Conservation (phyloP, 2,113 vertebrate genomes). For the Cavia aperea region DNA sequence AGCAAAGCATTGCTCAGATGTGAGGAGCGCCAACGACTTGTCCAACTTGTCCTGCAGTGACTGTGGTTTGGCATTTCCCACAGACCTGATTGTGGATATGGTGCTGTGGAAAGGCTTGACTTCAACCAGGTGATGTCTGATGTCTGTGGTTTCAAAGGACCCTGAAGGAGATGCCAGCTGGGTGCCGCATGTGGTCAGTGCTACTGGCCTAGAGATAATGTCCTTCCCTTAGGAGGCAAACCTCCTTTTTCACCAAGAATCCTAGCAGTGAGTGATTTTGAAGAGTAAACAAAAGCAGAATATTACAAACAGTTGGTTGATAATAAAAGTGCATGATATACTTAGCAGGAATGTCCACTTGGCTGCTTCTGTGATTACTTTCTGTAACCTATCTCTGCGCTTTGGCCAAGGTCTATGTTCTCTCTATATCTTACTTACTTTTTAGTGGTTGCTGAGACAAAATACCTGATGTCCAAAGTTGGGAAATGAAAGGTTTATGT, state of each 20-base stretch:
- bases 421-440: background rate
- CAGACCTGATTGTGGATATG: background rate
- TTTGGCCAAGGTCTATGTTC: background rate
- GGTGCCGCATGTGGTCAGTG: background rate
- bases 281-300: background rate
- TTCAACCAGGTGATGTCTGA: background rate
- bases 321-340: background rate
- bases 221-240: background rate
- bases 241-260: background rate
- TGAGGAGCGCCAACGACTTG: background rate
- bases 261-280: background rate
- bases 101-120: background rate
- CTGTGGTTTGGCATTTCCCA: background rate
- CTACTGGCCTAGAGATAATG: accelerated
- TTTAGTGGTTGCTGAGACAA: no score
- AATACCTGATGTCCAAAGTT: no score
- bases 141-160: background rate
- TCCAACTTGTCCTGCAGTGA: background rate
- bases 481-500: no score
- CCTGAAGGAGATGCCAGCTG: background rate
- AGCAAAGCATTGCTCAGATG: background rate
- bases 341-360: background rate
- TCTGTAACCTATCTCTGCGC: background rate
- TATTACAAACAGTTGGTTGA: background rate
- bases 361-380: background rate